Evolutionary conservation across 2,888 invertebrate species (phyloP), one percentile per base, ranked within the genome.

Genomic region (Callinectes sapidus): DNA sequence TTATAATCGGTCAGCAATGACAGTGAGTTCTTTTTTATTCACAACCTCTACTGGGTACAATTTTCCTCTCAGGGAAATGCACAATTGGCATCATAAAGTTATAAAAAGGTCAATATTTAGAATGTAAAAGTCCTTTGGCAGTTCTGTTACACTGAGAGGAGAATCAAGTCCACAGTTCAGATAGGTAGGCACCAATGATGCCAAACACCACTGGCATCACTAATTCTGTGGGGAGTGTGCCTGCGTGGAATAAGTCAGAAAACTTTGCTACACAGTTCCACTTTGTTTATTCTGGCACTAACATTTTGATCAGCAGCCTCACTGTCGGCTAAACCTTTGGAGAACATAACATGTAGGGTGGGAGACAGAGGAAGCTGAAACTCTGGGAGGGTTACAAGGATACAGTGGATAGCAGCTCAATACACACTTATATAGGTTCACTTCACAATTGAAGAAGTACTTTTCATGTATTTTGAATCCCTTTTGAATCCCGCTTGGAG

Each of bases 111-210:
- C 77, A 87, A 92, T 86, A 88, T 81, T 66, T 88, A 92, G 61
- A 77, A 77, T 39, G 86, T 87, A 88, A 90, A 87, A 87, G 39
- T 92, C 90, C 88, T 90, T 90, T 61, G 92, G 90, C 88, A 92
- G 92, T 92, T 92, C 87, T 90, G 77, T 85, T 90, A 77, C 42
- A 90, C 87, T 92, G 90, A 88, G 71, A 87, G 92, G 92, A 92
- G 92, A 66, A 92, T 87, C 77, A 88, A 61, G 90, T 88, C 86
- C 92, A 87, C 42, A 86, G 54, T 35, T 89, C 86, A 92, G 87
- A 92, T 35, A 32, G 32, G 66, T 66, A 42, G 66, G 77, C 92
- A 85, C 87, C 23, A 85, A 39, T 90, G 86, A 66, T 42, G 28
- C 28, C 39, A n/a, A 35, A 54, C 90, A 77, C 55, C 85, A 77